These are phyloP conservation scores for Clepsis dumicolana DNA, from an alignment of 2,888 invertebrate genomes.

Conservation along the genomic window DNA sequence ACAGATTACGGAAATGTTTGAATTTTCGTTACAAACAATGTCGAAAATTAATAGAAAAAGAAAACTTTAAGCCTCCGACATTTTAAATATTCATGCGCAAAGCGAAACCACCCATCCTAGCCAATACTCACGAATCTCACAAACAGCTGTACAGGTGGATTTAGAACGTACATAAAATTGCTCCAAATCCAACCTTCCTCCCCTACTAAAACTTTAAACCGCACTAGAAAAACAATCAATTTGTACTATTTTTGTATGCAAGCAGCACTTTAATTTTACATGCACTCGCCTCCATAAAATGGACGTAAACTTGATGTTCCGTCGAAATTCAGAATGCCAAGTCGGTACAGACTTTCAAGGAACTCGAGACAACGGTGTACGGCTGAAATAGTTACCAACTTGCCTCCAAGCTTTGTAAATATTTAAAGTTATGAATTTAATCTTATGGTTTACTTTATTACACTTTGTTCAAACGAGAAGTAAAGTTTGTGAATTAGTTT, in stretches of 20 bases:
- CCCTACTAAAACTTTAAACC: constrained; percentile 36
- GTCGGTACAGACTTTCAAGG: constrained; percentile 38
- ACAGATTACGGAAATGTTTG: too few relatives aligned
- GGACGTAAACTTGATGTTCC: constrained; percentile 60
- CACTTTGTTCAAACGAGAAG: constrained; percentile 9
- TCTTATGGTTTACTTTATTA: constrained; percentile 32
- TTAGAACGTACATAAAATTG: constrained; percentile 15
- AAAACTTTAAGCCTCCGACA: background rate
- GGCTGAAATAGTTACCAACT: constrained; percentile 44
- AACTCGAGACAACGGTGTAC: constrained; percentile 19
- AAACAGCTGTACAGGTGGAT: background rate
- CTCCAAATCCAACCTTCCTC: constrained; percentile 9
- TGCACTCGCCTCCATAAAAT: constrained; percentile 60
- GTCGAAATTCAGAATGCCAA: constrained; percentile 60
- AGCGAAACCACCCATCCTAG: background rate
- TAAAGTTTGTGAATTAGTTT: constrained; percentile 18
- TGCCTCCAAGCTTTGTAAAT: constrained; percentile 44
- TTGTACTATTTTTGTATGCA: constrained; percentile 43
- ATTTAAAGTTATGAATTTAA: constrained; percentile 39
- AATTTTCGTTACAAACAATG: too few relatives aligned
- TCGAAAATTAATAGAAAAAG: too few relatives aligned
- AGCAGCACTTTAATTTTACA: constrained; percentile 48
- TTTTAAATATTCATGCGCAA: background rate
- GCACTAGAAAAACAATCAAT: constrained; percentile 42
- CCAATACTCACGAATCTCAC: background rate